A percentile compares a stretch with the other conserved stretches of the same genome.
These are phyloP conservation scores for Papilio machaon DNA, from an alignment of 1,140 invertebrate genomes.

Conservation along the genomic window DNA sequence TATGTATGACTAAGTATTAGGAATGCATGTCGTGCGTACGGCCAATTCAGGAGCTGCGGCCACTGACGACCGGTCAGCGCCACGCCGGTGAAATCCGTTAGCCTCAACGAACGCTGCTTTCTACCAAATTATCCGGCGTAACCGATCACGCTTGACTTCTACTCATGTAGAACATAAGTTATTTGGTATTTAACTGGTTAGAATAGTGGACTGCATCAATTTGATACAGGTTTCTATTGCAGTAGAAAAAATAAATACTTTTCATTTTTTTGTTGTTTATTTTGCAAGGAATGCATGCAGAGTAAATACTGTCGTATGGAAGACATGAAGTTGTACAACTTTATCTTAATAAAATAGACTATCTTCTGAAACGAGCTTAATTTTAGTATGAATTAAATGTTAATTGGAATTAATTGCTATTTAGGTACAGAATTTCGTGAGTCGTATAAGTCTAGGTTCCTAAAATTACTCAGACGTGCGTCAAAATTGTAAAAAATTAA, in stretches of 20 bases:
- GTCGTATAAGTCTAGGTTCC: too few relatives aligned
- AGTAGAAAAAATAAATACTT: too few relatives aligned
- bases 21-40: conserved; percentile 40
- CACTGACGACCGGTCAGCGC: conserved; percentile 33
- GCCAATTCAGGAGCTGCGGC: conserved; percentile 44
- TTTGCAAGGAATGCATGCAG: too few relatives aligned
- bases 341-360: too few relatives aligned
- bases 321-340: too few relatives aligned
- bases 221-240: too few relatives aligned
- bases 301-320: too few relatives aligned
- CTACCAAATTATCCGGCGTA: conserved; percentile 52
- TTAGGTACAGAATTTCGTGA: too few relatives aligned
- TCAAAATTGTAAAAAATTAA: not conserved
- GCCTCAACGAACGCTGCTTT: conserved; percentile 50
- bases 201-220: not conserved
- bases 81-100: conserved; percentile 57
- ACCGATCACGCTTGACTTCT: conserved; percentile 30
- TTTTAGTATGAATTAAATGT: too few relatives aligned
- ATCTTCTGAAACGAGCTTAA: too few relatives aligned
- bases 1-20: not conserved
- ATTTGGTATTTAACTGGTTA: not conserved
- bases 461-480: not conserved
- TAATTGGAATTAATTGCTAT: too few relatives aligned
- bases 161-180: conserved; percentile 2
- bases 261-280: too few relatives aligned